These are phyloP conservation scores for Psilopogon haemacephalus DNA, from an alignment of 2,113 vertebrate species.

Conservation along the genomic window DNA sequence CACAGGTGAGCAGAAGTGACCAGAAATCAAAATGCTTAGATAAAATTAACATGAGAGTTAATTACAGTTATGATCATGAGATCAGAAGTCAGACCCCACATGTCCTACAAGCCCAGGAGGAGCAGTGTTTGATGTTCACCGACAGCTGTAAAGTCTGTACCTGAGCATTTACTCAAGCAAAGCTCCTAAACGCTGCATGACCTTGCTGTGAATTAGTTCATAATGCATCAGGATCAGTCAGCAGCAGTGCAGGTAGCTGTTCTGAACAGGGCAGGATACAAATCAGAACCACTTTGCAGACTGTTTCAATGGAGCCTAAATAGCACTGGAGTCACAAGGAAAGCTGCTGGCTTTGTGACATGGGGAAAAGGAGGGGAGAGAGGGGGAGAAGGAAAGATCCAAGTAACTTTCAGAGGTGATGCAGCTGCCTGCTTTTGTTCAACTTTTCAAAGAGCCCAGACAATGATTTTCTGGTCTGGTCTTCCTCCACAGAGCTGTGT, in stretches of 20 bases:
- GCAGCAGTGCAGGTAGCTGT: neutral
- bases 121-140: neutral
- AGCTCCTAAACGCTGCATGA: neutral
- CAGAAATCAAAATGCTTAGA: neutral
- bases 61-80: neutral
- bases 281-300: fast-evolving
- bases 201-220: neutral
- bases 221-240: neutral
- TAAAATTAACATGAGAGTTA: neutral
- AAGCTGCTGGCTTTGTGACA: neutral
- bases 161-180: neutral
- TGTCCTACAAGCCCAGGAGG: neutral
- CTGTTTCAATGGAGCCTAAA: neutral
- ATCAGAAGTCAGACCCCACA: neutral
- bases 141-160: neutral
- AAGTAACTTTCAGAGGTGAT: neutral
- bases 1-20: fast-evolving
- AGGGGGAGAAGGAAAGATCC: neutral
- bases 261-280: neutral
- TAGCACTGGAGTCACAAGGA: neutral
- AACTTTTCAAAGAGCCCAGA: neutral
- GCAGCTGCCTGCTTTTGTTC: neutral
- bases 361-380: neutral
- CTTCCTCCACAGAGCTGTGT: neutral
- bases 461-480: neutral